A percentile compares a stretch with the other conserved stretches of the same genome.
Conservation (phyloP, 2,113 vertebrate species). For the Coptodon bakossiorum region DNA sequence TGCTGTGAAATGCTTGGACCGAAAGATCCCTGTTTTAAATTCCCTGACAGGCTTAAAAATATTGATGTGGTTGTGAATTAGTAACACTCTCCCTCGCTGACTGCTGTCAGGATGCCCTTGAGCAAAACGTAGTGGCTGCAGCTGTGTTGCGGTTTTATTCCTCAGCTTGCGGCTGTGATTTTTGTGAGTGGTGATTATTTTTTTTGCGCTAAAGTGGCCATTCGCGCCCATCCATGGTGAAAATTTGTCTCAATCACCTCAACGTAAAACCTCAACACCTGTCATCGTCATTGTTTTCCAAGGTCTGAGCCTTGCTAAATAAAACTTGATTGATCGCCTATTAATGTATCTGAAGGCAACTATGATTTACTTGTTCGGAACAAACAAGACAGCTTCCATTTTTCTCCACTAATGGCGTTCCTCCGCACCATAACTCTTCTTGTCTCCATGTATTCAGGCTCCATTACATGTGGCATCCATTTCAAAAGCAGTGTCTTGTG, state of each 20-base stretch:
- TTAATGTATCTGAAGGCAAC: conserved; percentile 59
- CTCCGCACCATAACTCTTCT: conserved; percentile 53
- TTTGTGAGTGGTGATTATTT: not conserved
- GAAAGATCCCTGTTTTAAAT: not conserved
- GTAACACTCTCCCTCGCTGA: not conserved
- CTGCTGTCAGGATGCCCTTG: not conserved
- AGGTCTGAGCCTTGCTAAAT: conserved; percentile 43
- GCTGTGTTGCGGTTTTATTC: not conserved
- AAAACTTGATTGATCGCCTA: conserved; percentile 65
- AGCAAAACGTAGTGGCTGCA: not conserved
- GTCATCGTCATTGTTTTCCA: conserved; percentile 7
- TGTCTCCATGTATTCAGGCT: conserved; percentile 45
- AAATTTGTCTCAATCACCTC: conserved; percentile 35
- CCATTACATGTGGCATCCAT: conserved; percentile 48
- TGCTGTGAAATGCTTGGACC: not conserved
- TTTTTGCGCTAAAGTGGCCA: not conserved
- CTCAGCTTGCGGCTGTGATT: not conserved
- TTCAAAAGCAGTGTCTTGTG: conserved; percentile 10
- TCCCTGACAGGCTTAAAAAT: not conserved
- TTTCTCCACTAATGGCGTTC: conserved; percentile 65
- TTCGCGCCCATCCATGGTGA: not conserved
- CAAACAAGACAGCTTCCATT: conserved; percentile 63
- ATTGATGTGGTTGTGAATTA: not conserved
- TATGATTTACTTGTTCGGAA: conserved; percentile 63
- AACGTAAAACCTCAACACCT: conserved; percentile 11